These are phyloP conservation scores for Ditula angustiorana DNA, from an alignment of 2,888 invertebrate genomes.

Conservation along the genomic window DNA sequence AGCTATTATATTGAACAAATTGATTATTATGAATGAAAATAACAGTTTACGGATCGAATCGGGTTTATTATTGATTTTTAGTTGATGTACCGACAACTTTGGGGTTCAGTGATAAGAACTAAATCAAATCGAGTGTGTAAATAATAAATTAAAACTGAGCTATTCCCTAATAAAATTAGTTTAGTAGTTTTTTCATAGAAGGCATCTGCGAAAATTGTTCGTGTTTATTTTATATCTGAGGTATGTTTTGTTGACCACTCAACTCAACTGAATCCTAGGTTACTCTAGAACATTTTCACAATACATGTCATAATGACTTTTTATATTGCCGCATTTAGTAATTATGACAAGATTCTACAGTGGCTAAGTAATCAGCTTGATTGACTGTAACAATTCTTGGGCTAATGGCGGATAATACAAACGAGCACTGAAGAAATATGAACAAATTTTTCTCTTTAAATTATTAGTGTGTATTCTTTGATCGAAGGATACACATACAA, in stretches of 20 bases:
- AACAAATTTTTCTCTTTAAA: constrained; percentile 37
- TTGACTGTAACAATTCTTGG: not conserved
- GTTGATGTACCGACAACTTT: constrained; percentile 8
- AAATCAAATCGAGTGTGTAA: constrained; percentile 1
- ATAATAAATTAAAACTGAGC: not conserved
- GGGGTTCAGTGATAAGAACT: constrained; percentile 6
- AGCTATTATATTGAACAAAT: constrained; percentile 31
- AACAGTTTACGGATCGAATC: constrained; percentile 27
- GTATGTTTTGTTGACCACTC: no score
- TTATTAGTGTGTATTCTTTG: constrained; percentile 54
- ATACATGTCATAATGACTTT: no score
- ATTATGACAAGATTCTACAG: no score
- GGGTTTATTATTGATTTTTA: constrained; percentile 28
- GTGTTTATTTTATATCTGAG: not conserved
- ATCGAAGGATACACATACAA: constrained; percentile 67
- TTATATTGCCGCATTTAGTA: no score
- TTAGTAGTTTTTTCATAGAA: not conserved
- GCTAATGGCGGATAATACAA: not conserved
- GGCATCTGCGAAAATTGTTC: not conserved
- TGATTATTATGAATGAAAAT: constrained; percentile 22
- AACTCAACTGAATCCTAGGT: no score
- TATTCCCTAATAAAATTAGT: not conserved
- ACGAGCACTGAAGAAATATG: constrained; percentile 27
- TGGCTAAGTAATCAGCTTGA: no score
- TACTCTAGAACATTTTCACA: no score